phyloP scores from a whole-genome alignment of 2,888 invertebrate genomes.

The Chloromyia formosa region DNA sequence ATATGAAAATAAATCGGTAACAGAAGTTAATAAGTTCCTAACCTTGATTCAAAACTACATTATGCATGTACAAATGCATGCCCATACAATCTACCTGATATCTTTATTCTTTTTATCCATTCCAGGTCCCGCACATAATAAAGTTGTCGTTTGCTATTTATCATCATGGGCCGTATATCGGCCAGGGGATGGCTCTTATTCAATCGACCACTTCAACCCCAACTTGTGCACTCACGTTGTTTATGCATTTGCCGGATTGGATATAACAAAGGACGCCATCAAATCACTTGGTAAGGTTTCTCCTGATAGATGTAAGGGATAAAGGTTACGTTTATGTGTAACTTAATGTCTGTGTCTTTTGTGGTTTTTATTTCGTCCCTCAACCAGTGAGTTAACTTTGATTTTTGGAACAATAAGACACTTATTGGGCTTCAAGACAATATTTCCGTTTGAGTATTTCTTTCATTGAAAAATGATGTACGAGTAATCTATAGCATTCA shows the following conservation, averaged over 20 bases:
- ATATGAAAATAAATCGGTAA: too few species aligned
- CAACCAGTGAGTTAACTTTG: too few species aligned
- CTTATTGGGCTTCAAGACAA: neutral
- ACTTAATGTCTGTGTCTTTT: neutral
- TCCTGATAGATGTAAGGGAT: neutral
- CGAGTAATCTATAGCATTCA: too few species aligned
- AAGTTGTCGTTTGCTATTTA: constrained; percentile 82
- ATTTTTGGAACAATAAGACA: neutral
- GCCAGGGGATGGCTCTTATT: constrained; percentile 71
- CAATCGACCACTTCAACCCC: constrained; percentile 75
- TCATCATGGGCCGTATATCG: constrained; percentile 84
- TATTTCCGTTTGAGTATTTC: neutral
- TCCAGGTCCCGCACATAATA: constrained; percentile 75
- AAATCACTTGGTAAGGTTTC: constrained; percentile 71
- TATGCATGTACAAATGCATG: neutral
- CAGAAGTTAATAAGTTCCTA: neutral
- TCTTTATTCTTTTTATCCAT: constrained; percentile 45
- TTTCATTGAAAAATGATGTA: neutral
- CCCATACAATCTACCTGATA: neutral
- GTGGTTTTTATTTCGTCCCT: constrained; percentile 3
- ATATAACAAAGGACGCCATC: constrained; percentile 72
- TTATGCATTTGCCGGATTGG: constrained; percentile 83
- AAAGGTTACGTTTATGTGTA: neutral
- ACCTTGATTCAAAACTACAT: neutral
- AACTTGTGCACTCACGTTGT: constrained; percentile 82